phyloP scores from a whole-genome alignment of 2,113 vertebrate species.

The Syrmaticus mikado region DNA sequence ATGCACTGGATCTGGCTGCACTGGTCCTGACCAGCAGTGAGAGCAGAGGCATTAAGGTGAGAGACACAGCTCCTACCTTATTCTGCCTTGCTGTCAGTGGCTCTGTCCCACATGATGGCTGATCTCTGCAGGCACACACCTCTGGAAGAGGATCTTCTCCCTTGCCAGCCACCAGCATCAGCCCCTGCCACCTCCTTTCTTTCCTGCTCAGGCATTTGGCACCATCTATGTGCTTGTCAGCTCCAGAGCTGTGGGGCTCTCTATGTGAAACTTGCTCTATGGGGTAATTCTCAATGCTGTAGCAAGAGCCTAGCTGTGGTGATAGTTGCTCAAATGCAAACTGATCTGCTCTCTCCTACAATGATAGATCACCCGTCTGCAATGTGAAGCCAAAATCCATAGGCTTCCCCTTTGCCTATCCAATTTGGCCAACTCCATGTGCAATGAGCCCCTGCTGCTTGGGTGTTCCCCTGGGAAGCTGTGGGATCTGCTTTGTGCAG shows the following conservation, averaged over 20 bases:
- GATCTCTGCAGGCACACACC: background rate
- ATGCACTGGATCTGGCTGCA: background rate
- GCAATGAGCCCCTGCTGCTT: background rate
- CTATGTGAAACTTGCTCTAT: background rate
- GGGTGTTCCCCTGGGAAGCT: background rate
- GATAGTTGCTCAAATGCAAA: background rate
- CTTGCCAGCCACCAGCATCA: background rate
- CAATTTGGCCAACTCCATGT: background rate
- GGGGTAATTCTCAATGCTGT: rapidly evolving
- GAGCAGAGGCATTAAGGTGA: background rate
- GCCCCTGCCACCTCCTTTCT: background rate
- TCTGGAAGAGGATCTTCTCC: background rate
- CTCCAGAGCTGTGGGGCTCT: background rate
- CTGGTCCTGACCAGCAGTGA: background rate
- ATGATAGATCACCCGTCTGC: background rate
- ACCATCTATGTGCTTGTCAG: background rate
- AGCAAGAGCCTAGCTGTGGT: background rate
- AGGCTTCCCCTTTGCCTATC: background rate
- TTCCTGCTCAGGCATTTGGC: background rate
- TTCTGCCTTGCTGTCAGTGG: background rate
- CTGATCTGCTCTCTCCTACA: background rate
- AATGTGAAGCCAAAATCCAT: background rate
- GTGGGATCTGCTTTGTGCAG: background rate
- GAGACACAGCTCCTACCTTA: background rate
- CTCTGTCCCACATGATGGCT: background rate